phyloP scores from a whole-genome alignment of 2,113 vertebrate genomes.

The Triplophysa rosa region DNA sequence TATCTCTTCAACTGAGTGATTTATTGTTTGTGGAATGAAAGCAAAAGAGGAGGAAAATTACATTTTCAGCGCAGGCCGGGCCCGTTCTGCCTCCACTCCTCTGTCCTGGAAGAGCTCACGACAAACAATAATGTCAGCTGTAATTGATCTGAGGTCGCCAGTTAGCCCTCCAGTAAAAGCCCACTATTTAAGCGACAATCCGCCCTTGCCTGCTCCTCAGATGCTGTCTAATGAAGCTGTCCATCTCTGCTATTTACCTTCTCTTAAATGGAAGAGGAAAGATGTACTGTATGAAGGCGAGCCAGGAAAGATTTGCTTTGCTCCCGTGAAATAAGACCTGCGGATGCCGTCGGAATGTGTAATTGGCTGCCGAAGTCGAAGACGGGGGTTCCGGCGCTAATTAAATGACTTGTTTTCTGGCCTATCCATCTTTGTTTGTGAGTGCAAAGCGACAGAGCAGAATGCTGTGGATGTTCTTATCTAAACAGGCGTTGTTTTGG shows the following conservation, averaged over 20 bases:
- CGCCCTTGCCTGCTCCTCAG: slow-evolving; percentile 73
- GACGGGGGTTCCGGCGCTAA: slow-evolving; percentile 76
- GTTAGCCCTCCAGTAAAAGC: slow-evolving; percentile 78
- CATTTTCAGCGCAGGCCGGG: slow-evolving; percentile 76
- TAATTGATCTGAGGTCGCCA: slow-evolving; percentile 82
- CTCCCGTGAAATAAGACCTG: slow-evolving; percentile 75
- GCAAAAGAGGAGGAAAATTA: slow-evolving; percentile 81
- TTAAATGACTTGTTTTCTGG: slow-evolving; percentile 82
- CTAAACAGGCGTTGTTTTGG: slow-evolving; percentile 72
- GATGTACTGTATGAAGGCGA: slow-evolving; percentile 79
- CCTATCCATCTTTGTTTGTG: slow-evolving; percentile 81
- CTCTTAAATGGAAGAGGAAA: slow-evolving; percentile 79
- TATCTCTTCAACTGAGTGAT: slow-evolving; percentile 88
- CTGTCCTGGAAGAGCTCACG: slow-evolving; percentile 70
- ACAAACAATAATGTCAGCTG: slow-evolving; percentile 80
- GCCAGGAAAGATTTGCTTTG: slow-evolving; percentile 76
- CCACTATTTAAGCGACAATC: slow-evolving; percentile 83
- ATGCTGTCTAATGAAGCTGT: slow-evolving; percentile 82
- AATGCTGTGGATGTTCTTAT: slow-evolving; percentile 73
- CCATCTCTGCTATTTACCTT: slow-evolving; percentile 82
- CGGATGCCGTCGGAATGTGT: slow-evolving; percentile 78
- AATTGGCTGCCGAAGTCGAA: slow-evolving; percentile 76
- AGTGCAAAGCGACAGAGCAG: slow-evolving; percentile 72
- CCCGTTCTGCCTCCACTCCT: slow-evolving; percentile 69
- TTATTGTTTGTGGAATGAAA: slow-evolving; percentile 84